Evolutionary conservation across 2,888 invertebrate species (phyloP).

Genomic region (Agapostemon virescens): DNA sequence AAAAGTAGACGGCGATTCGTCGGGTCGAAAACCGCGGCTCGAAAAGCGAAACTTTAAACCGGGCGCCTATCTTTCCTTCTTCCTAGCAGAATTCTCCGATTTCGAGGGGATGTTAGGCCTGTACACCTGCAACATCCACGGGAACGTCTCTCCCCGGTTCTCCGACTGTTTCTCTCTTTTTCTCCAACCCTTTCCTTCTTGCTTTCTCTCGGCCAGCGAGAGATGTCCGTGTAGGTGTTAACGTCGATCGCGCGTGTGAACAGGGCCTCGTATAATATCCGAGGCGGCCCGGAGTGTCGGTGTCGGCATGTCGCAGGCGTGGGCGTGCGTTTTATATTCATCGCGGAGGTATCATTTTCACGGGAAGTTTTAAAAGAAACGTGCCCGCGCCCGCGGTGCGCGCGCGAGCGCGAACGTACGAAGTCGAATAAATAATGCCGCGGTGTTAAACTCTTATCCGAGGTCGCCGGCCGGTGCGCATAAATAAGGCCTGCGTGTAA

Average conservation of each 20-base stretch:
- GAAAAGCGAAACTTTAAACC: slow-evolving; percentile 54
- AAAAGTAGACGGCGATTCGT: neutral
- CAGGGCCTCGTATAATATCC: slow-evolving; percentile 66
- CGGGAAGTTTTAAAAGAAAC: slow-evolving; percentile 67
- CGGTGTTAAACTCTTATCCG: slow-evolving; percentile 79
- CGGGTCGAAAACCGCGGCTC: slow-evolving; percentile 4
- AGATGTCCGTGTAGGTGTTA: slow-evolving; percentile 58
- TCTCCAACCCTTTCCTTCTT: neutral
- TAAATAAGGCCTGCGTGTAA: slow-evolving; percentile 74
- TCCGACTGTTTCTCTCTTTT: neutral
- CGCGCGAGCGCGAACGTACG: slow-evolving; percentile 32
- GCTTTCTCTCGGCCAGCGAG: neutral
- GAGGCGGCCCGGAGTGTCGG: slow-evolving; percentile 61
- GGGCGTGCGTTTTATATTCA: slow-evolving; percentile 80
- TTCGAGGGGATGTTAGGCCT: slow-evolving; percentile 72
- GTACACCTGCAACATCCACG: slow-evolving; percentile 61
- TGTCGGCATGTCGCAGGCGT: slow-evolving; percentile 74
- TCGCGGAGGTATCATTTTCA: slow-evolving; percentile 79
- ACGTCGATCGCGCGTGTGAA: slow-evolving; percentile 60
- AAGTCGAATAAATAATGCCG: slow-evolving; percentile 77
- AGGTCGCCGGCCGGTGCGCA: slow-evolving; percentile 75
- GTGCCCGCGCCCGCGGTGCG: slow-evolving; percentile 38
- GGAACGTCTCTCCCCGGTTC: neutral
- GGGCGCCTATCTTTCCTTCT: slow-evolving; percentile 44
- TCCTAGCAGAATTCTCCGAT: slow-evolving; percentile 59